Conservation (phyloP, 2,888 invertebrate genomes). For the Tipula helvola region DNA sequence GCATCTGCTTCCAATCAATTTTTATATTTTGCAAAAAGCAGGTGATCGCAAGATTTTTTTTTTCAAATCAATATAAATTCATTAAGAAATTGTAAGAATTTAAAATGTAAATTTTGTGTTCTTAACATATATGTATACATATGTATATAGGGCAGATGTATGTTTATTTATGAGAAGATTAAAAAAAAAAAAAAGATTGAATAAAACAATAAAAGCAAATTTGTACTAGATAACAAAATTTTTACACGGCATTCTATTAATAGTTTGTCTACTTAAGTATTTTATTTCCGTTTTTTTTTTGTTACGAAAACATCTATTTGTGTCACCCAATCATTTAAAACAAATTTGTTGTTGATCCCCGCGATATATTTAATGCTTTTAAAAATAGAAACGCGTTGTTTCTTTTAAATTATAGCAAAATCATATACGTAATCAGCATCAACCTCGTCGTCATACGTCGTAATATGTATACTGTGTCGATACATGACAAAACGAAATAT, state of each 20-base stretch:
- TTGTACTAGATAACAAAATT: neutral
- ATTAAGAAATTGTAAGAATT: neutral
- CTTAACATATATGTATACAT: neutral
- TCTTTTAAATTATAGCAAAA: neutral
- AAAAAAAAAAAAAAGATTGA: neutral
- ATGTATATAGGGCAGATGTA: neutral
- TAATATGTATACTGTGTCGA: neutral
- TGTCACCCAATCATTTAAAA: neutral
- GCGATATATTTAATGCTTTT: neutral
- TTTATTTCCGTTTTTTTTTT: neutral
- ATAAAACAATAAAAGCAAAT: neutral
- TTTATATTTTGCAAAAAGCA: neutral
- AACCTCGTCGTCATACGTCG: neutral
- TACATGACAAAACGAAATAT: neutral
- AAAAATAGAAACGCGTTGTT: neutral
- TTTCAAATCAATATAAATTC: neutral
- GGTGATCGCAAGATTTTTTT: neutral
- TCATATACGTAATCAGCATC: neutral
- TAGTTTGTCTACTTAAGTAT: neutral
- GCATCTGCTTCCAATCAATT: neutral
- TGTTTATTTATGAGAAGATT: neutral
- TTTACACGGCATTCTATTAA: neutral
- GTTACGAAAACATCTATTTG: neutral
- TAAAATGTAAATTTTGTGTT: neutral
- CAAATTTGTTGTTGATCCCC: neutral